phyloP scores from a whole-genome alignment of 2,888 invertebrate species.

The Oligia strigilis region DNA sequence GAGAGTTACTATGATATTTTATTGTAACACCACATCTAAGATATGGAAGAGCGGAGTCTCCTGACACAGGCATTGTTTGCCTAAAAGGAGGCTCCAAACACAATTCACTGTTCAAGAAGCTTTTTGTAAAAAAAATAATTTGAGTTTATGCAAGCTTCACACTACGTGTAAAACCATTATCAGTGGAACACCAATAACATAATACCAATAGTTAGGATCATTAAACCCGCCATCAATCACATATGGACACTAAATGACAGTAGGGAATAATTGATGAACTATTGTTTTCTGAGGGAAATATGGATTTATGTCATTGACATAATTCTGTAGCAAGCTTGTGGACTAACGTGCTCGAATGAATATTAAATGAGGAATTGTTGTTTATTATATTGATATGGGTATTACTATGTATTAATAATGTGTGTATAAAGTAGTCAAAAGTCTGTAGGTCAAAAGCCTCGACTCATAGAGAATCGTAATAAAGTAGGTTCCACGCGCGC shows the following conservation, averaged over 20 bases:
- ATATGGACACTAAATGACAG: not conserved
- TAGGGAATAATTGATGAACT: slow-evolving; percentile 46
- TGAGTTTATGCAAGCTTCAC: not conserved
- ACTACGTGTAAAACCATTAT: not conserved
- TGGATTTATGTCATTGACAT: slow-evolving; percentile 32
- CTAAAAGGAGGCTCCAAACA: too few relatives aligned
- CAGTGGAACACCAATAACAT: not conserved
- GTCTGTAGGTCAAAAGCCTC: too few relatives aligned
- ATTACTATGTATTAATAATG: not conserved
- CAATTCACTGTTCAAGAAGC: too few relatives aligned
- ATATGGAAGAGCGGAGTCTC: too few relatives aligned
- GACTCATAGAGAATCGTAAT: too few relatives aligned
- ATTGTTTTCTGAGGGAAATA: slow-evolving; percentile 40
- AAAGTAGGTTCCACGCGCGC: too few relatives aligned
- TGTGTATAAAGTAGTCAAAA: not conserved
- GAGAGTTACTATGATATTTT: too few relatives aligned
- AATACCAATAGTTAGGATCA: slow-evolving; percentile 18
- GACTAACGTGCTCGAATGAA: slow-evolving; percentile 25
- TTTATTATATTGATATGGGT: slow-evolving; percentile 18
- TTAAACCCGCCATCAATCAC: slow-evolving; percentile 42
- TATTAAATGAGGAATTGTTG: slow-evolving; percentile 27
- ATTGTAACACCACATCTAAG: too few relatives aligned
- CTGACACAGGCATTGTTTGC: too few relatives aligned
- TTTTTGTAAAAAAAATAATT: too few relatives aligned
- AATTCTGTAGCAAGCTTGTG: slow-evolving; percentile 11